Evolutionary conservation across 2,888 invertebrate genomes (phyloP), one percentile per base, ranked within the genome.

Genomic region (Chironomus tentans): DNA sequence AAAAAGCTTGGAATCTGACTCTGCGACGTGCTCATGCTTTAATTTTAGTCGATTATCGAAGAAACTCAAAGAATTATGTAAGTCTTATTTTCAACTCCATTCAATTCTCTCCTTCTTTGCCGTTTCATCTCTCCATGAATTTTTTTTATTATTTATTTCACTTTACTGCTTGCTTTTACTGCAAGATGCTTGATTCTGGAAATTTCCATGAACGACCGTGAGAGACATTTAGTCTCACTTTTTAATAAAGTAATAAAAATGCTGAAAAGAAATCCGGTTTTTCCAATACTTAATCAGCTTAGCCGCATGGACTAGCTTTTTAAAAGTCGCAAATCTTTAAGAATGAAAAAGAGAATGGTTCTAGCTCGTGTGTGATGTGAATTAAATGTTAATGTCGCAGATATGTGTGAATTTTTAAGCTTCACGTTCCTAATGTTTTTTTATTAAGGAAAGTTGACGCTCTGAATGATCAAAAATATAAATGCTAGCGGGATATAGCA

Each of bases 11-110:
- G 70, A 70, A 46, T 21, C 21, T 56, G 72, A 68, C n/a, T 73
- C 79, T 77, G 79, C 79, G n/a, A 79, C 79, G 72, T 77, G 74
- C 38, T 70, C 68, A 12, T 77, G 77, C 38, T 77, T 77, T 46
- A 77, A 74, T 69, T 77, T 77, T 68, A 46, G 69, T 15, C 68
- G 61, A 38, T 21, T 77, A 61, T 69, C 70, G 18, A 77, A 74
- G 47, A 77, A 77, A 70, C 61, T 77, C 24, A 77, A 70, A 50
- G 72, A 77, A 75, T 70, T 77, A 46, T 77, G 77, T 77, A 74
- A 77, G 77, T 77, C 2, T 50, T 22, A 13, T 24, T 38, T 68
- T 7, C 28, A 15, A 38, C 38, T 18, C 4, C 6, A 65, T 24
- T 18, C 56, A 4, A 28, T 28, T 28, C 62, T 21, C 10, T 21